These are phyloP conservation scores for Epistrophe eligans DNA, from an alignment of 2,888 invertebrate genomes.

Conservation along the genomic window DNA sequence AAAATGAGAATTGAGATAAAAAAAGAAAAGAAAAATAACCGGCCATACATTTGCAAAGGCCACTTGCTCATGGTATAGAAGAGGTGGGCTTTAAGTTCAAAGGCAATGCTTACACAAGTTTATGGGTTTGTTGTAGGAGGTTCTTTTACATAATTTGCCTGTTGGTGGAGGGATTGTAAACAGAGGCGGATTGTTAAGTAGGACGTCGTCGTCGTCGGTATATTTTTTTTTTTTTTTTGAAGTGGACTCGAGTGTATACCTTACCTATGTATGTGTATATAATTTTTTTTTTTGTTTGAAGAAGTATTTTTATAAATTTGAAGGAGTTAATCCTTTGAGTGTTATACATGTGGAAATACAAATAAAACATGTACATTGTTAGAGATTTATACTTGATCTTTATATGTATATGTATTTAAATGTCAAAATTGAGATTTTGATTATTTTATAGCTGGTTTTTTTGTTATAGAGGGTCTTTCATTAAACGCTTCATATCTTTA, in stretches of 20 bases:
- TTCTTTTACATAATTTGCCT: constrained; percentile 32
- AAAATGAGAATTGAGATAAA: background rate
- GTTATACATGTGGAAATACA: constrained; percentile 8
- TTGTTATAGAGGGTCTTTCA: too few species aligned
- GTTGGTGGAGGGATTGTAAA: background rate
- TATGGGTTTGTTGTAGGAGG: constrained; percentile 55
- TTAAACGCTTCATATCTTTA: too few species aligned
- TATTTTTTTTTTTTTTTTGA: constrained; percentile 30
- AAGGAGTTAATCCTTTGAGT: constrained; percentile 46
- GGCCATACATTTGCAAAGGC: background rate
- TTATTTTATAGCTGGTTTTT: background rate
- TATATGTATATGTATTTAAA: background rate
- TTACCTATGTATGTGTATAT: background rate
- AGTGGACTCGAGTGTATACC: constrained; percentile 47
- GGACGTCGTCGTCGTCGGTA: background rate
- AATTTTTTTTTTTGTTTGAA: background rate
- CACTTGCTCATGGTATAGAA: background rate
- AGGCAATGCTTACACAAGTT: constrained; percentile 55
- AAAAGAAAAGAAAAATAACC: constrained; percentile 11
- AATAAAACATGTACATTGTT: background rate
- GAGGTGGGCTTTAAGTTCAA: constrained; percentile 60
- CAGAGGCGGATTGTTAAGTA: constrained; percentile 24
- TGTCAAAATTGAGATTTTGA: background rate
- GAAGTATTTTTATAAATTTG: constrained; percentile 36
- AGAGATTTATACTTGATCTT: background rate